Evolutionary conservation across 2,113 vertebrate genomes (phyloP), one percentile per base, ranked within the genome.

Genomic region (Solenodon paradoxus): DNA sequence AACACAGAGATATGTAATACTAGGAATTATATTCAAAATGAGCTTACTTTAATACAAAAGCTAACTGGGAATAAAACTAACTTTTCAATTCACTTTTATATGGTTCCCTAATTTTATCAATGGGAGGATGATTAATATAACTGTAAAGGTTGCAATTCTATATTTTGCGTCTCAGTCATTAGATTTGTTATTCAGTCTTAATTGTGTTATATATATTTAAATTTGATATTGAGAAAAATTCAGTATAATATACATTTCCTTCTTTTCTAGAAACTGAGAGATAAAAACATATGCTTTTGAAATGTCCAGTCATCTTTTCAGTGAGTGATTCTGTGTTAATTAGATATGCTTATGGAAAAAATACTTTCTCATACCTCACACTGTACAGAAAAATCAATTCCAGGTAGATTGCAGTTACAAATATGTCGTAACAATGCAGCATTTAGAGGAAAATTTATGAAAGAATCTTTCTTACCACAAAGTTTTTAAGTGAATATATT

Each of bases 301-400:
- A 78, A 87, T 30, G 17, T 5, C 22, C n/a, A 68, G 57, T 81
- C 20, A 68, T 77, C 30, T 90, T 95, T 75, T 92, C n/a, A 74
- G 9, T 63, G 40, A 59, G 22, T 32, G 30, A 13, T 57, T 26
- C 2, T 90, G 38, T 86, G n/a, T 74, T 59, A 84, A 84, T 85
- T 64, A 83, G 42, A 90, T 86, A 80, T 28, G 5, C 35, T 57
- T 30, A 72, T 61, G 9, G 55, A 40, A 40, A 72, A 88, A 80
- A 63, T 49, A 32, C 68, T 66, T 85, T 59, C 49, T 74, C 24
- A 74, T 40, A 72, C 19, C n/a, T 91, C 45, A 45, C 24, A 74
- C 35, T 80, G 3, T 64, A 57, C 16, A 84, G 42, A 63, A 68
- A 96, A 96, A 90, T 92, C 51, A 92, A 86, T 69, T 47, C 17